Conservation (phyloP, 2,888 invertebrate genomes). For the Pycnomerus fuliginosus region DNA sequence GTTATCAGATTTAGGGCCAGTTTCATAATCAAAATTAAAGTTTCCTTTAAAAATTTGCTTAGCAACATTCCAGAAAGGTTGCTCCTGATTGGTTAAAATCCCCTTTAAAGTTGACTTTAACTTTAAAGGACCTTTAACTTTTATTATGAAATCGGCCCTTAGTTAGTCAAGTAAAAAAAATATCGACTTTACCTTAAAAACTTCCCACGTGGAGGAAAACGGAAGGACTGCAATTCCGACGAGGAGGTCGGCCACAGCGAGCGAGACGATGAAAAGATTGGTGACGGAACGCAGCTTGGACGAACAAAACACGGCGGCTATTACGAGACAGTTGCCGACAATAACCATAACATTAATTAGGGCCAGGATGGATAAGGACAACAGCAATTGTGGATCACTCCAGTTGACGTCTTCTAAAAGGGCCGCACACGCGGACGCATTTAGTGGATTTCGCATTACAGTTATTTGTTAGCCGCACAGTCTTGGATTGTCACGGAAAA, state of each 20-base stretch:
- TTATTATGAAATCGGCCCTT: too few species aligned
- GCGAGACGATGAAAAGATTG: slow-evolving; percentile 94
- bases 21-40: too few species aligned
- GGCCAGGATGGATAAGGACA: slow-evolving; percentile 74
- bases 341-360: slow-evolving; percentile 88
- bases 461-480: slow-evolving; percentile 12
- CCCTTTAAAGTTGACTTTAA: too few species aligned
- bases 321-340: slow-evolving; percentile 88
- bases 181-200: slow-evolving; percentile 73
- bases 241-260: slow-evolving; percentile 93
- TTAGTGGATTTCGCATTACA: slow-evolving; percentile 72
- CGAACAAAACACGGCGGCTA: slow-evolving; percentile 87
- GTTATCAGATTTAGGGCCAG: too few species aligned
- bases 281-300: slow-evolving; percentile 93
- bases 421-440: slow-evolving; percentile 79
- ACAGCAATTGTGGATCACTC: slow-evolving; percentile 76
- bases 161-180: too few species aligned
- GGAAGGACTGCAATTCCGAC: slow-evolving; percentile 96
- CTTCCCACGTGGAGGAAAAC: slow-evolving; percentile 93
- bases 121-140: too few species aligned
- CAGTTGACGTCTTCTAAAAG: slow-evolving; percentile 78
- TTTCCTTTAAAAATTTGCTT: too few species aligned
- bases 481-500: too few species aligned
- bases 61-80: too few species aligned
- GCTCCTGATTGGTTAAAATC: too few species aligned